These are phyloP conservation scores for Odontomyia ornata DNA, from an alignment of 2,888 invertebrate genomes.

Conservation along the genomic window DNA sequence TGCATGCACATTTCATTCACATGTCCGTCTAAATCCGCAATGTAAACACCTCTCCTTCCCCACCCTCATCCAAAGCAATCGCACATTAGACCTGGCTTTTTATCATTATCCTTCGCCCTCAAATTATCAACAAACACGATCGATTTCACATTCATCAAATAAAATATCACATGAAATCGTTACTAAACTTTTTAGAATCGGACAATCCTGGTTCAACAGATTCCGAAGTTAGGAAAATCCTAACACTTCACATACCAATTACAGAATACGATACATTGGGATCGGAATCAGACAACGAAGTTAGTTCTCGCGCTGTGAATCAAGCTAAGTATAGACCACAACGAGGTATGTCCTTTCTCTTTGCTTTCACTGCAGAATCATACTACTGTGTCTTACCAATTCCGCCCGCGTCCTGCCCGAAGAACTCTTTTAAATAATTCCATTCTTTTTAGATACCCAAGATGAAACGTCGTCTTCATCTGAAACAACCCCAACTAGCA, in stretches of 20 bases:
- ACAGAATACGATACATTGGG: constrained; percentile 90
- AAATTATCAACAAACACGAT: constrained; percentile 36
- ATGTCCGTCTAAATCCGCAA: neutral
- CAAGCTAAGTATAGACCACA: constrained; percentile 64
- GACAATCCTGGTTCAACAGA: constrained; percentile 95
- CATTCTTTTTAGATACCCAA: constrained; percentile 67
- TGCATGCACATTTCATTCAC: constrained; percentile 45
- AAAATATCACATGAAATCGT: constrained; percentile 55
- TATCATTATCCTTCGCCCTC: neutral
- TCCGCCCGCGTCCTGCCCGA: neutral
- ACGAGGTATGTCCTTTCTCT: constrained; percentile 57
- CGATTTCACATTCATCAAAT: constrained; percentile 42
- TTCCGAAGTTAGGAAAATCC: constrained; percentile 93
- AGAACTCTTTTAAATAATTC: neutral
- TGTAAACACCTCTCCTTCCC: neutral
- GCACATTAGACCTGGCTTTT: neutral
- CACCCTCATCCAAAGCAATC: neutral
- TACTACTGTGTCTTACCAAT: constrained; percentile 23
- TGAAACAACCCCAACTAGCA: constrained; percentile 76
- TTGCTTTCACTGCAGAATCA: constrained; percentile 30
- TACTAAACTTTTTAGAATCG: constrained; percentile 75
- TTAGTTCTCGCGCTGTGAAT: constrained; percentile 71
- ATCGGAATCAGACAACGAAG: constrained; percentile 83
- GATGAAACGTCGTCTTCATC: constrained; percentile 83
- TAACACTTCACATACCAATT: constrained; percentile 92